These are phyloP conservation scores for Columba livia DNA, from an alignment of 2,113 vertebrate species.

Conservation along the genomic window DNA sequence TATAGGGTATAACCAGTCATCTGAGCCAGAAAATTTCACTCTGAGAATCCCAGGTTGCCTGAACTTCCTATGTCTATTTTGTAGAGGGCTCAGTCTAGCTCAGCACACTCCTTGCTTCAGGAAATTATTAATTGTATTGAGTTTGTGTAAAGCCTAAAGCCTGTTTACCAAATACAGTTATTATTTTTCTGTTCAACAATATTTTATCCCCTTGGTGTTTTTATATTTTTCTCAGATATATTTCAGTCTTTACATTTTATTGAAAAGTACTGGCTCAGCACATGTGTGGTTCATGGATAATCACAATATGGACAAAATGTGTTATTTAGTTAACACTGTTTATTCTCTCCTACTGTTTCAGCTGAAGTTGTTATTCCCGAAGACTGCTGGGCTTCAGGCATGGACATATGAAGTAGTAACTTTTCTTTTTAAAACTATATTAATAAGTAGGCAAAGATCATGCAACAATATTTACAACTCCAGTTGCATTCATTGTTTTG, in stretches of 20 bases:
- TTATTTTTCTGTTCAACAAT: not conserved
- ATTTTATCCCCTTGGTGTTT: not conserved
- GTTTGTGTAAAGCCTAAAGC: not conserved
- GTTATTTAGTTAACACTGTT: not conserved
- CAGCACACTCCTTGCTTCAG: not conserved
- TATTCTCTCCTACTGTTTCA: not conserved
- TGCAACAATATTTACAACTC: not conserved
- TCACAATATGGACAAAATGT: not conserved
- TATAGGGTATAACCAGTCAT: not conserved
- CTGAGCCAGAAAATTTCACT: not conserved
- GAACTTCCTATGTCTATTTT: not conserved
- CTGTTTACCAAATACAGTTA: not conserved
- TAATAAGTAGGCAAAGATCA: not conserved
- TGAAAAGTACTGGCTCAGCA: not conserved
- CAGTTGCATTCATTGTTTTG: not conserved
- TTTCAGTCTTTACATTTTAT: not conserved
- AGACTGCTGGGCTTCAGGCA: not conserved
- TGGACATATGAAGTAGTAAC: not conserved
- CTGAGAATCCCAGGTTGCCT: not conserved
- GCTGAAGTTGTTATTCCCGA: not conserved
- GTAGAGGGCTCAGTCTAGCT: not conserved
- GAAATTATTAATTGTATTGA: not conserved
- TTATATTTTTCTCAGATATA: not conserved
- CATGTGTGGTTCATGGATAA: rapidly evolving
- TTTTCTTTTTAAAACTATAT: not conserved